Evolutionary conservation across 2,888 invertebrate species (phyloP), one percentile per base, ranked within the genome.

Genomic region (Scaptomyza cyrtandrae): DNA sequence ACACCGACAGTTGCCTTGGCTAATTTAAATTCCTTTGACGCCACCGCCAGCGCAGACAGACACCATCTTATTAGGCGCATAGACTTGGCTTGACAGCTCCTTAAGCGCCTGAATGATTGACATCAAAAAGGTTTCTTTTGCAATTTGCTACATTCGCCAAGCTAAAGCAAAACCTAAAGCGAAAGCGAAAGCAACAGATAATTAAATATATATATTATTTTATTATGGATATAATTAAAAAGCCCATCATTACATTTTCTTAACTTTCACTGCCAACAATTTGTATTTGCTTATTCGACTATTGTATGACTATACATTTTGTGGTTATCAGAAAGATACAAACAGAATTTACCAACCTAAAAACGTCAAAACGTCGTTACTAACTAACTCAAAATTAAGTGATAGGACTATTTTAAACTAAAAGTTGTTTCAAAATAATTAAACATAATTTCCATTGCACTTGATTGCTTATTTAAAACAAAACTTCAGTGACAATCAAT

Each of bases 71-170:
- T 84, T 88, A 83, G 75, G 64, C 71, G 67, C 74, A 77, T 72
- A 86, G 86, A 77, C 84, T 66, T 66, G 54, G 71, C 70, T 71
- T 83, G 86, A 88, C 80, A 73, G 79, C 85, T 88, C 85, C 87
- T 86, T 86, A 89, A 79, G 80, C 89, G 86, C 83, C 73, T 76
- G 79, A 88, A 76, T 86, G 89, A 89, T 88, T 89, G 88, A 89
- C 86, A 88, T 86, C 89, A 86, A 86, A 86, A 88, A 82, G 88
- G 83, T 78, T 80, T 57, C 50, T 63, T 49, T 49, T 62, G 50
- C 60, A 72, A 67, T 62, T 68, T 59, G 63, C 54, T 27, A 24
- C 48, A 59, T 61, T 61, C 49, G 60, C 61, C 66, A 49, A 68
- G 33, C 48, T 64, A 49, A 49, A 63, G 53, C 60, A 56, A 39